Conservation (phyloP, 1,140 invertebrate species). For the Caenorhabditis briggsae region DNA sequence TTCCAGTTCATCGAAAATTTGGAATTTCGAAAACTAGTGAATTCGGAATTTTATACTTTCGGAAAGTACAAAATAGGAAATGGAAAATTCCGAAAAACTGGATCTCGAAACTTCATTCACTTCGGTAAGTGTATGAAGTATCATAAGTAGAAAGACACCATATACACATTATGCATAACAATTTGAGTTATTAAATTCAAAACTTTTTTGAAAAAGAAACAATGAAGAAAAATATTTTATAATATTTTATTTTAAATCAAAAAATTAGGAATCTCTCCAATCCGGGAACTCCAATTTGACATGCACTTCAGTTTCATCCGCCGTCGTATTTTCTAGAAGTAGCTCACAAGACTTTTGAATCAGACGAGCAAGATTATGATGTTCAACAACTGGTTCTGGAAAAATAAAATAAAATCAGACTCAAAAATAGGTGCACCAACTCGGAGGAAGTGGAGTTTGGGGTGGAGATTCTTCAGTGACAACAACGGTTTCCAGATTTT, state of each 20-base stretch:
- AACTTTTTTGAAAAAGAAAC: no score
- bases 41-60: no score
- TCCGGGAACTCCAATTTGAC: slow-evolving; percentile 30
- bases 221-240: not conserved
- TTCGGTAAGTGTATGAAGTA: no score
- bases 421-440: not conserved
- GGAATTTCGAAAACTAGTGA: no score
- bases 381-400: slow-evolving; percentile 30
- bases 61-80: no score
- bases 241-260: not conserved
- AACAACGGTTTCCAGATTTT: slow-evolving; percentile 17
- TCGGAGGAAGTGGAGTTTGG: not conserved
- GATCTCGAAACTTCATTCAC: no score
- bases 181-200: no score
- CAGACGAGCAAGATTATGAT: slow-evolving; percentile 35
- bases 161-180: no score
- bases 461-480: slow-evolving; percentile 30
- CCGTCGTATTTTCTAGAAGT: slow-evolving; percentile 16
- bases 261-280: slow-evolving; percentile 8
- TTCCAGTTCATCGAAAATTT: no score
- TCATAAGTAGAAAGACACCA: no score
- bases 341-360: slow-evolving; percentile 29
- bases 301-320: slow-evolving; percentile 24
- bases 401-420: not conserved
- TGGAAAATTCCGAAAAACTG: no score